Conservation (phyloP, 2,113 vertebrate species). For the Pipa parva region DNA sequence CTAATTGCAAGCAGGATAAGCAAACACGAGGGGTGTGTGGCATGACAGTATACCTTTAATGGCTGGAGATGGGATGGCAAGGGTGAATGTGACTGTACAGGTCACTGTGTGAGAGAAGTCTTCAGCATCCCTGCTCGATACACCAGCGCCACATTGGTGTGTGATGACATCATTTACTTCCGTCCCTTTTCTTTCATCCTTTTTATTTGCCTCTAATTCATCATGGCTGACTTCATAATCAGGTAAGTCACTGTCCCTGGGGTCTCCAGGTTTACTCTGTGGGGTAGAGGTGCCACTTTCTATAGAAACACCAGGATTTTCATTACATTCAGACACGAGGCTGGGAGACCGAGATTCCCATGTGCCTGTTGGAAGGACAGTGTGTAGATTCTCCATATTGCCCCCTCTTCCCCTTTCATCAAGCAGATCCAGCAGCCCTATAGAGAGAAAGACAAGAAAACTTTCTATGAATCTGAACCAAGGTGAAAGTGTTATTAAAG, state of each 20-base stretch:
- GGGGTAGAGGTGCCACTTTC: background rate
- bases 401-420: too few relatives aligned
- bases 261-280: too few relatives aligned
- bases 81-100: slow-evolving; percentile 59
- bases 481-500: too few relatives aligned
- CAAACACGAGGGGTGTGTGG: too few relatives aligned
- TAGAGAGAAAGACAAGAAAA: too few relatives aligned
- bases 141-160: background rate
- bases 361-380: background rate
- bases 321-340: background rate
- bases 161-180: background rate
- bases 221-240: background rate
- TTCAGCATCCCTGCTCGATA: rapidly evolving
- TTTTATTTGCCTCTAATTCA: background rate
- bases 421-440: too few relatives aligned
- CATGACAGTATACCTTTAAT: slow-evolving; percentile 1
- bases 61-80: slow-evolving; percentile 58
- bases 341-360: background rate
- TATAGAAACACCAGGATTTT: background rate
- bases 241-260: background rate
- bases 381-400: background rate
- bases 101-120: slow-evolving; percentile 48
- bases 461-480: too few relatives aligned
- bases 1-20: too few relatives aligned
- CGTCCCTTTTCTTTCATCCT: background rate